Conservation (phyloP, 1,140 invertebrate species). For the Bombus soroeensis region DNA sequence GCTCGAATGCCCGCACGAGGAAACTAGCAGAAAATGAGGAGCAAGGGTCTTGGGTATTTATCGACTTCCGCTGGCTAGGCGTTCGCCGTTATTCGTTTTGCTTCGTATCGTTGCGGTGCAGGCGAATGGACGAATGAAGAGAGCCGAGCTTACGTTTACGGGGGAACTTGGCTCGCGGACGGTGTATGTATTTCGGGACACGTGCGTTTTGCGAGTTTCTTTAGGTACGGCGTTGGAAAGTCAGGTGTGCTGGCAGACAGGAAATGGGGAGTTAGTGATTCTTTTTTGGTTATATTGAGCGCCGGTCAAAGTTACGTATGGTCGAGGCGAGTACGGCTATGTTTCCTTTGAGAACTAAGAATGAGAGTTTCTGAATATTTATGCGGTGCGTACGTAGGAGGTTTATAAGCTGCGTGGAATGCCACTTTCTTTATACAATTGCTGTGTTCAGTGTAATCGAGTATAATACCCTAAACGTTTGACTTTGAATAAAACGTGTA, state of each 20-base stretch:
- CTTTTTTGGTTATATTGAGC: not conserved
- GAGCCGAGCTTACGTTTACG: not conserved
- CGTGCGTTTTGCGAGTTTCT: not conserved
- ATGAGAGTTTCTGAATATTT: not conserved
- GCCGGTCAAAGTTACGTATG: too few species aligned
- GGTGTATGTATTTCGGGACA: not conserved
- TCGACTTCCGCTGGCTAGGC: slow-evolving; percentile 30
- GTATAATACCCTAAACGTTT: too few species aligned
- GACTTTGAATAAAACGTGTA: too few species aligned
- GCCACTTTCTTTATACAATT: too few species aligned
- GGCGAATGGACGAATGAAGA: not conserved
- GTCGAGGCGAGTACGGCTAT: not conserved
- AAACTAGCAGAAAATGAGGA: slow-evolving; percentile 59
- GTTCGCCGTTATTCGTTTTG: not conserved
- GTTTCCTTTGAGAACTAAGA: not conserved
- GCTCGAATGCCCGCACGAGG: slow-evolving; percentile 14
- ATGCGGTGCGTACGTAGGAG: too few species aligned
- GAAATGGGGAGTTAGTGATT: not conserved
- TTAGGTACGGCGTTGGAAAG: not conserved
- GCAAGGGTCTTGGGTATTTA: slow-evolving; percentile 19
- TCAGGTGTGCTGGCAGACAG: not conserved
- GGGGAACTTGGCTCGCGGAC: not conserved
- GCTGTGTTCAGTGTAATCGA: too few species aligned
- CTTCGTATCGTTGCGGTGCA: not conserved
- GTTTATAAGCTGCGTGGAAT: too few species aligned